Evolutionary conservation across 2,888 invertebrate genomes (phyloP).

Genomic region (Hoplodrina ambigua): DNA sequence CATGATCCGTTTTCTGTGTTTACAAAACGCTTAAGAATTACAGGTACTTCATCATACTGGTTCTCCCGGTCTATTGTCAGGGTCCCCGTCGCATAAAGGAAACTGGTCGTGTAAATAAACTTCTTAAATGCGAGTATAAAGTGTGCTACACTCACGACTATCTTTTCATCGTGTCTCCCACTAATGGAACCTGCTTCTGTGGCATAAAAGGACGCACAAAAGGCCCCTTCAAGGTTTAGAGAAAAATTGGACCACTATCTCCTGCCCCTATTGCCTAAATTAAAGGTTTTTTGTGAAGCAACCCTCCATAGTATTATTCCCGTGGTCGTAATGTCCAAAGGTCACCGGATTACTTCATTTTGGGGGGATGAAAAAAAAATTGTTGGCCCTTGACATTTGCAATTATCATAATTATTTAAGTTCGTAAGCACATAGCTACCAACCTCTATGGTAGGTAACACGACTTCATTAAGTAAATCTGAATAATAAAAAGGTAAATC

Average conservation of each 20-base stretch:
- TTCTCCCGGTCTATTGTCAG: conserved; percentile 47
- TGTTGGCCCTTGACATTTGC: not conserved
- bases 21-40: conserved; percentile 26
- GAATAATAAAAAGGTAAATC: too few relatives aligned
- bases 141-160: conserved; percentile 44
- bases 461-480: not conserved
- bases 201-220: conserved; percentile 67
- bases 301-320: conserved; percentile 10
- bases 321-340: conserved; percentile 19
- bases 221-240: conserved; percentile 56
- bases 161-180: conserved; percentile 64
- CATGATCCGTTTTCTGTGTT: not conserved
- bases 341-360: conserved; percentile 9
- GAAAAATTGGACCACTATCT: conserved; percentile 65
- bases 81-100: conserved; percentile 31
- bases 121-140: conserved; percentile 53
- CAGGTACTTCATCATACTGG: conserved; percentile 49
- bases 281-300: conserved; percentile 23
- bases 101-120: conserved; percentile 58
- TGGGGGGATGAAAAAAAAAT: not conserved
- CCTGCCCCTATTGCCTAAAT: conserved; percentile 47
- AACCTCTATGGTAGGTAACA: not conserved
- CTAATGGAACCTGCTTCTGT: conserved; percentile 71
- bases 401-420: not conserved
- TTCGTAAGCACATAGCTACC: too few relatives aligned